Conservation (phyloP, 2,888 invertebrate genomes). For the Capitulum mitella region DNA sequence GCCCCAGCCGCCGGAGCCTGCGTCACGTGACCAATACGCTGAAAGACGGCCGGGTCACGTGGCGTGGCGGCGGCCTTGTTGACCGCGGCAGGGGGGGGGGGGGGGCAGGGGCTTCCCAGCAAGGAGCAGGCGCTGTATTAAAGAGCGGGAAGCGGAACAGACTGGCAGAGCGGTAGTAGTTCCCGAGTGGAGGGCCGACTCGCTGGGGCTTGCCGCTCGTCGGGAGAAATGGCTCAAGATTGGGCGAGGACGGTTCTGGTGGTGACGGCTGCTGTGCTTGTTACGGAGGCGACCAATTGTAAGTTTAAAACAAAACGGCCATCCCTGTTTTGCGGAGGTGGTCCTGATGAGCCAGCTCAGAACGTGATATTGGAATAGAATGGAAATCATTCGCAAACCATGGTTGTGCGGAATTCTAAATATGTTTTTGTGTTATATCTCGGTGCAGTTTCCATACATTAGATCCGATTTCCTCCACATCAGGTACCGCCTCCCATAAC, state of each 20-base stretch:
- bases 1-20: no score
- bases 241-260: no score
- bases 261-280: not conserved
- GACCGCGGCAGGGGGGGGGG: not conserved
- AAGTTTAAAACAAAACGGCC: not conserved
- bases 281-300: not conserved
- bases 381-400: not conserved
- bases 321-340: no score
- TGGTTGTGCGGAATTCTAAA: no score
- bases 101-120: not conserved
- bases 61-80: not conserved
- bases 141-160: not conserved
- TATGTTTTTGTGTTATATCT: not conserved
- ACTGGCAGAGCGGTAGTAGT: no score
- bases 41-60: not conserved
- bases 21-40: no score
- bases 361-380: not conserved
- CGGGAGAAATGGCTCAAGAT: no score
- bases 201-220: no score
- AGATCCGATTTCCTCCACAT: no score
- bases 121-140: not conserved
- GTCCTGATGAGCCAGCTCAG: not conserved
- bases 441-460: no score
- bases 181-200: no score
- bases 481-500: no score